Base-by-base conservation (phyloP, 2,797 vertebrate species). In the Pelodytes ibericus region DNA sequence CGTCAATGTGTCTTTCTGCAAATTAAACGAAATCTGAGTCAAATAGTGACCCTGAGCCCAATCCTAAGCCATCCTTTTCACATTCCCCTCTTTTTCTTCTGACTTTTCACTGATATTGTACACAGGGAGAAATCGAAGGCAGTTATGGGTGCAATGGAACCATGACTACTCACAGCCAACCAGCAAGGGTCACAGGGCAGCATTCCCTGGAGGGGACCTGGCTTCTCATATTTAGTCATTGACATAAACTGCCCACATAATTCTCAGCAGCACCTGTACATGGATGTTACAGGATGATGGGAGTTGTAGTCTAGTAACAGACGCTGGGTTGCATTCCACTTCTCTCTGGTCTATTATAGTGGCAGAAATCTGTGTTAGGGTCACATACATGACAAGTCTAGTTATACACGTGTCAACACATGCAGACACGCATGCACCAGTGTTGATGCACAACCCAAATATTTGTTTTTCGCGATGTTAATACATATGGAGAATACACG, bases 11-110 rank as follows among this genome's bases (percentile, higher is more conserved):
- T 96, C 96, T 95, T 96, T 90, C 92, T 92, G 95, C 92, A 90
- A 96, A 96, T 93, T 89, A 94, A 95, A 93, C 90, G 95, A 95
- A 98, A 99, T 93, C 87, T 89, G 95, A 99, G 93, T 92, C 95
- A 93, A 86, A 90, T 91, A 92, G 91, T 95, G 95, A 97, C 95
- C 95, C 93, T 89, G 89, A 91, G 90, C 83, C 88, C 89, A 89
- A 83, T 64, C 47, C 15, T 56, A 2, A 83, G 81, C 84, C 41
- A 0, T 80, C 57, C 31, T 73, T 73, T 73, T 74, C 58, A 31
- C 33, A 11, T 30, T 71, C 65, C 39, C 30, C 31, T n/a, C n/a
- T n/a, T n/a, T n/a, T n/a, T n/a, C n/a, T 71, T 58, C 72, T 51
- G 61, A 66, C 60, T 77, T 71, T 77, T 56, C 41, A 71, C 47